These are phyloP conservation scores for Leptinotarsa rubiginosa DNA, from an alignment of 2,888 invertebrate species.

Conservation along the genomic window DNA sequence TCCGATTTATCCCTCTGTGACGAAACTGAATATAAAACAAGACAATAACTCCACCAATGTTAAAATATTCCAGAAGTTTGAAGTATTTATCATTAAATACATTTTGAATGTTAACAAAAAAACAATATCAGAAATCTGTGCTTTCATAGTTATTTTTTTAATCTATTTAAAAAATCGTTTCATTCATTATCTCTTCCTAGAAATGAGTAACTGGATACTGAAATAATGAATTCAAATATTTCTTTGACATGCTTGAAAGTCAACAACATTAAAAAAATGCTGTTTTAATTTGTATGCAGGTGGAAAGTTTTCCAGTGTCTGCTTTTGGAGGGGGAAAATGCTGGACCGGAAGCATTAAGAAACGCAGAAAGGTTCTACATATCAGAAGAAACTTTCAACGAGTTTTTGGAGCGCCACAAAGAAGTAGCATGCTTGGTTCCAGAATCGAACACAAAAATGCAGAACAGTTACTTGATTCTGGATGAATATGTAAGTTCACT, in stretches of 20 bases:
- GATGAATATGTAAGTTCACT: constrained; percentile 66
- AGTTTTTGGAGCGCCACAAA: constrained; percentile 65
- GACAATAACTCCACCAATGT: too few species aligned
- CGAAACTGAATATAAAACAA: too few species aligned
- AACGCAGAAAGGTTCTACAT: constrained; percentile 67
- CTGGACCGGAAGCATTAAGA: constrained; percentile 64
- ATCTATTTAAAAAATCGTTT: too few species aligned
- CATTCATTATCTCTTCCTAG: too few species aligned
- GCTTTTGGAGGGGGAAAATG: constrained; percentile 68
- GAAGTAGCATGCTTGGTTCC: constrained; percentile 65
- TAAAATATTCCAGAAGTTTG: too few species aligned
- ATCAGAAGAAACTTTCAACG: constrained; percentile 63
- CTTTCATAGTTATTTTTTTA: too few species aligned
- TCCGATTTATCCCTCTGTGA: too few species aligned
- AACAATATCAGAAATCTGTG: too few species aligned
- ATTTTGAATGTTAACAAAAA: too few species aligned
- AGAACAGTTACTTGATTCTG: constrained; percentile 68
- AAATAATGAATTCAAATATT: too few species aligned
- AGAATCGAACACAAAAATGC: constrained; percentile 68
- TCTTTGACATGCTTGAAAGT: background rate
- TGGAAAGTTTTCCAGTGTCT: constrained; percentile 69
- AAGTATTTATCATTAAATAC: too few species aligned
- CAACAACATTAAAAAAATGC: background rate
- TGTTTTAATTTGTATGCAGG: constrained; percentile 47
- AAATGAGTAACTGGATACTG: too few species aligned